phyloP scores from a whole-genome alignment of 2,888 invertebrate genomes.

The Xestobium rufovillosum region DNA sequence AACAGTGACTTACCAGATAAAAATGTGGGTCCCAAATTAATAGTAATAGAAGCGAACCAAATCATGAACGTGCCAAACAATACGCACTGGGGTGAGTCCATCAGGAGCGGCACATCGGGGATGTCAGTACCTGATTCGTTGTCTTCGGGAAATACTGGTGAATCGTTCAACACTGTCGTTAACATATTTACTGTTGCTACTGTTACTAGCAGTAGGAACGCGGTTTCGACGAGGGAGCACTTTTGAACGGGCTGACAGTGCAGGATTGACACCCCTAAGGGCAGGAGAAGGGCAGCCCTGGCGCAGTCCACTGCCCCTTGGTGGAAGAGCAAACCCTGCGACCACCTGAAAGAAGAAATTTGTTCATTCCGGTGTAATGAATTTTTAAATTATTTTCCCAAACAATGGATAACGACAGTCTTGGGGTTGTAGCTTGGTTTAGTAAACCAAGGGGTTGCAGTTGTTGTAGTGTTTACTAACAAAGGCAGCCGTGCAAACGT shows the following conservation, averaged over 20 bases:
- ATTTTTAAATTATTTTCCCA: constrained; percentile 4
- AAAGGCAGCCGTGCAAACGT: too few species aligned
- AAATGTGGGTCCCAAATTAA: constrained; percentile 84
- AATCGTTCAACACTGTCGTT: constrained; percentile 78
- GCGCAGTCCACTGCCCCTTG: constrained; percentile 80
- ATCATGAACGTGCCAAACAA: constrained; percentile 88
- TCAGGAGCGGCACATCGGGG: constrained; percentile 50
- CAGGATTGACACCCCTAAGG: constrained; percentile 71
- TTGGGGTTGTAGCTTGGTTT: too few species aligned
- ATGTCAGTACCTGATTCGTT: constrained; percentile 63
- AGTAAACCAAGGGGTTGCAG: too few species aligned
- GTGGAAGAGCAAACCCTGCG: constrained; percentile 76
- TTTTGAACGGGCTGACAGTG: constrained; percentile 78
- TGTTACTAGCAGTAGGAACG: constrained; percentile 79
- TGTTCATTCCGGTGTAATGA: constrained; percentile 5
- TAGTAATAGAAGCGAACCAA: constrained; percentile 87
- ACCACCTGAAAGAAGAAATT: constrained; percentile 58
- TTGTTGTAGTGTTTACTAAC: too few species aligned
- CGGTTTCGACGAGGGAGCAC: constrained; percentile 81
- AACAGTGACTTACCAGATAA: constrained; percentile 58
- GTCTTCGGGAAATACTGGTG: constrained; percentile 77
- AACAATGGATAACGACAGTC: too few species aligned
- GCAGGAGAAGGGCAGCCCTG: constrained; percentile 69
- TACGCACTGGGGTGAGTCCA: constrained; percentile 85
- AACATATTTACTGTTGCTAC: constrained; percentile 88